phyloP scores from a whole-genome alignment of 2,797 vertebrate species.

The Sparus aurata region DNA sequence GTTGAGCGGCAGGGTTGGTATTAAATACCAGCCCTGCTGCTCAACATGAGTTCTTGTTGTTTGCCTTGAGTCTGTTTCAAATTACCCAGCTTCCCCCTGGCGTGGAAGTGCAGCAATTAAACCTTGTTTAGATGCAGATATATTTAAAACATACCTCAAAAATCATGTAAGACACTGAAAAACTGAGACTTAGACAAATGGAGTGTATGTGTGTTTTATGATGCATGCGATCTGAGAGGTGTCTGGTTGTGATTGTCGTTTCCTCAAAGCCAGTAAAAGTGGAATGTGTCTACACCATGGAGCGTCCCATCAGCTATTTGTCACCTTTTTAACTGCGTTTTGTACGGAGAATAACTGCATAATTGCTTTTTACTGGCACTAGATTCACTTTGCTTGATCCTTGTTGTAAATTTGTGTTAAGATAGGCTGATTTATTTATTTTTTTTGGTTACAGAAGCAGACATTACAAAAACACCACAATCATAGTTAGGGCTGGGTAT shows the following conservation, averaged over 20 bases:
- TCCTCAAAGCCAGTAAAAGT: constrained; percentile 48
- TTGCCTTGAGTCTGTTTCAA: constrained; percentile 69
- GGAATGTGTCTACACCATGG: constrained; percentile 36
- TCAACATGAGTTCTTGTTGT: constrained; percentile 33
- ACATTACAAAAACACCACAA: constrained; percentile 10
- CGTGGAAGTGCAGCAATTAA: constrained; percentile 61
- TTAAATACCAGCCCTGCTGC: constrained; percentile 29
- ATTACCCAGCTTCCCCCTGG: constrained; percentile 62
- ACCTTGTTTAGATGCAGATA: constrained; percentile 64
- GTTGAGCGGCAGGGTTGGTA: constrained; percentile 19
- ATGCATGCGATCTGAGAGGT: constrained; percentile 32
- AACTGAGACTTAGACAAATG: constrained; percentile 32
- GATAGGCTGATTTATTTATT: background rate
- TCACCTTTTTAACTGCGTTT: constrained; percentile 67
- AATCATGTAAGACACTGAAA: constrained; percentile 26
- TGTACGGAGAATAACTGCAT: constrained; percentile 21
- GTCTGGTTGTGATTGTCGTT: constrained; percentile 50
- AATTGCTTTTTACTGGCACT: constrained; percentile 47
- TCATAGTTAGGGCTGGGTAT: too few relatives aligned
- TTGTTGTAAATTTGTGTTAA: constrained; percentile 33
- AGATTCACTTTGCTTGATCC: constrained; percentile 40
- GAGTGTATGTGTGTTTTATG: constrained; percentile 28
- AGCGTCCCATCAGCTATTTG: constrained; percentile 51
- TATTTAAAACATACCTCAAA: constrained; percentile 51
- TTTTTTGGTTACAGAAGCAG: constrained; percentile 13